phyloP scores from a whole-genome alignment of 1,140 invertebrate species.

The Homarus americanus region DNA sequence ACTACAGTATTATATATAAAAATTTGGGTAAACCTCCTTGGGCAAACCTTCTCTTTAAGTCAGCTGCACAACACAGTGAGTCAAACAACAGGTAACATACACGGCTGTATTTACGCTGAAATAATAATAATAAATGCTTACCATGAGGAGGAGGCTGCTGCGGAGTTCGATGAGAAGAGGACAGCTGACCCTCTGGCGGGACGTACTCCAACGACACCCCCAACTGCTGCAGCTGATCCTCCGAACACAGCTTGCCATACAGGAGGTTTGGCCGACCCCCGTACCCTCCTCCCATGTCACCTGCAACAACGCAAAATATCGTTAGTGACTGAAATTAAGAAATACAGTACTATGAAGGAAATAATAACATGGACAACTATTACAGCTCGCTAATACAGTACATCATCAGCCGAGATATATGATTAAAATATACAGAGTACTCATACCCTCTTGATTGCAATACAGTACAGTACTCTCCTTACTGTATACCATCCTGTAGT shows the following conservation, averaged over 20 bases:
- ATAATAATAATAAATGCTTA: neutral
- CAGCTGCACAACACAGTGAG: neutral
- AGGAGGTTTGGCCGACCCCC: constrained; percentile 66
- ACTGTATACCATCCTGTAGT: too few species aligned
- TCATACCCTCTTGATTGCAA: too few species aligned
- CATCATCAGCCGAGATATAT: too few species aligned
- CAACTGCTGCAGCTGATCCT: constrained; percentile 74
- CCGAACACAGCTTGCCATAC: constrained; percentile 74
- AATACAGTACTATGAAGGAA: too few species aligned
- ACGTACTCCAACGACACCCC: constrained; percentile 64
- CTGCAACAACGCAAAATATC: constrained; percentile 9
- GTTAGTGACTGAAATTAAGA: neutral
- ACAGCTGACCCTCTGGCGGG: constrained; percentile 49
- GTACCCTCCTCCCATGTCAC: constrained; percentile 72
- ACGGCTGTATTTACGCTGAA: neutral
- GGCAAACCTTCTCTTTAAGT: too few species aligned
- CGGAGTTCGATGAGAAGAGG: constrained; percentile 52
- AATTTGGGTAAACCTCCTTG: too few species aligned
- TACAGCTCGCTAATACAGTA: too few species aligned
- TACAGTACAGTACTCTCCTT: too few species aligned
- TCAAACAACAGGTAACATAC: neutral
- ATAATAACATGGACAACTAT: too few species aligned
- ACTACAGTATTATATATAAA: too few species aligned
- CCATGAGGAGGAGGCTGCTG: constrained; percentile 64
- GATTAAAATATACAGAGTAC: too few species aligned